Base-by-base conservation (phyloP, 30 jellyfish, hydroid and myxozoan genomes). In the Cassiopea andromeda region DNA sequence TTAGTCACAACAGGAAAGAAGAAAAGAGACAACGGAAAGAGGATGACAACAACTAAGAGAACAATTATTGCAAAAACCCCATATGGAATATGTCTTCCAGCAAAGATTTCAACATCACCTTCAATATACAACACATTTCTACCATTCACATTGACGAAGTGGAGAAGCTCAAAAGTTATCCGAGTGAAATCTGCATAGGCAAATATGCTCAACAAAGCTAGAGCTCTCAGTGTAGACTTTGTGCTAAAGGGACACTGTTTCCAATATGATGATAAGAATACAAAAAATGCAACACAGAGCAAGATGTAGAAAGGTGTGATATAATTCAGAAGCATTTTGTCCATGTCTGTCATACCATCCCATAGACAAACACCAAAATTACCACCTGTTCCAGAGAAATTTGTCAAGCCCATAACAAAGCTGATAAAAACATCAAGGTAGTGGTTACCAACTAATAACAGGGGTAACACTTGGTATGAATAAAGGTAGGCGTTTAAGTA, bases 361-460 rank as follows among this genome's bases (percentile, higher is more conserved):
- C 90, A 93, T 43, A 93, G 87, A 73, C 98, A 93, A 2, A 87
- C 84, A 18, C 98, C 98, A 46, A 93, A n/a, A 69, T 71, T 89
- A 14, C 87, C 92, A 54, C 98, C 98, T 2, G 98, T 93, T 10
- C 98, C 98, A 44, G 92, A 75, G 57, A 88, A 71, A 48, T 93
- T 78, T 46, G 97, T 88, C 60, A 89, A 45, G 47, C 98, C 98
- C 85, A 93, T 89, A 46, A 93, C 94, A 84, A 93, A 81, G 69
- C 92, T 69, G 12, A 88, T 93, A 71, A 90, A 88, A 18, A 18
- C 49, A 70, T 88, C 97, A 4, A 85, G n/a, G 16, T 60, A 49
- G 7, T 46, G 84, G 49, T 85, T 73, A 46, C 87, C 94, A 10
- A 87, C 91, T 44, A 93, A 64, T 12, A 93, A 19, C 81, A 88